Evolutionary conservation across 2,888 invertebrate genomes (phyloP).

Genomic region (Acheta domesticus): DNA sequence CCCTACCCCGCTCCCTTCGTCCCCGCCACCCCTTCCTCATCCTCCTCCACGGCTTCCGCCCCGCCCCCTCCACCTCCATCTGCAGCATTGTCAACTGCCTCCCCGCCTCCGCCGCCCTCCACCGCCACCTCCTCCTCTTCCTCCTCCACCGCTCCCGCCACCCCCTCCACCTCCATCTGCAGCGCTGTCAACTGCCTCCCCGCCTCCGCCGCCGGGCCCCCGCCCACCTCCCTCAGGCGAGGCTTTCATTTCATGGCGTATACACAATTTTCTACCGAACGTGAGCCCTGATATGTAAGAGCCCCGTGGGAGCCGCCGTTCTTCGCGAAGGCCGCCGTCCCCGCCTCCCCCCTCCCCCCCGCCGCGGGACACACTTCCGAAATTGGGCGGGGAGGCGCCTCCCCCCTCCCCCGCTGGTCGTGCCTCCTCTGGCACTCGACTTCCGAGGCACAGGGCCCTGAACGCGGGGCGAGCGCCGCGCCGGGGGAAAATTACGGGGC

Average conservation of each 20-base stretch:
- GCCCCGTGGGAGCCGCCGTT: background rate
- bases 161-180: background rate
- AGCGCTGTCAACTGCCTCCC: background rate
- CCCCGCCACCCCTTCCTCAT: background rate
- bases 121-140: background rate
- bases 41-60: background rate
- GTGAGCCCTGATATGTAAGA: background rate
- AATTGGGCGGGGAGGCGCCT: too few relatives aligned
- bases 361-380: too few relatives aligned
- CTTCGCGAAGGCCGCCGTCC: background rate
- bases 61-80: background rate
- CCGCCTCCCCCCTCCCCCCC: background rate
- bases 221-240: background rate
- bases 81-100: background rate
- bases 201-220: background rate
- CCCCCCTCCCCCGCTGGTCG: too few relatives aligned
- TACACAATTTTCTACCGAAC: constrained; percentile 5
- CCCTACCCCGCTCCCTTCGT: too few relatives aligned
- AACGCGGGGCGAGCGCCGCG: too few relatives aligned
- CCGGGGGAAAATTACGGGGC: too few relatives aligned
- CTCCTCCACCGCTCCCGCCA: background rate
- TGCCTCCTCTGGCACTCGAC: too few relatives aligned
- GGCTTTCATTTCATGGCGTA: constrained; percentile 6
- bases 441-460: too few relatives aligned
- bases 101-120: background rate